Evolutionary conservation across 1,140 invertebrate genomes (phyloP).

Genomic region (Penaeus vannamei): DNA sequence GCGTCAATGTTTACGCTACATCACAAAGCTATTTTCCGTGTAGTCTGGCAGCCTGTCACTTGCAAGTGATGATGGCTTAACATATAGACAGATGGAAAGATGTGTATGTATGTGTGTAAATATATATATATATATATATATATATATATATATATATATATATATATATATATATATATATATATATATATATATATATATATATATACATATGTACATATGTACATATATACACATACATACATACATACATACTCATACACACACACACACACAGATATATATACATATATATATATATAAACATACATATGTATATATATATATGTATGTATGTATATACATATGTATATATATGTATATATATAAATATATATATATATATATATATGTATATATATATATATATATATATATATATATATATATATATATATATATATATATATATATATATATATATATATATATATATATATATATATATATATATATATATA

Average conservation of each 20-base stretch:
- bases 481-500: too few relatives aligned
- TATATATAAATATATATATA: not conserved
- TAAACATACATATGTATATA: not conserved
- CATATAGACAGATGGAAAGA: too few relatives aligned
- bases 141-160: constrained; percentile 22
- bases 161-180: constrained; percentile 22
- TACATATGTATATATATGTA: not conserved
- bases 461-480: too few relatives aligned
- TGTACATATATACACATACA: not conserved
- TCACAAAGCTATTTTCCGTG: not conserved
- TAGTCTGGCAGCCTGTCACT: not conserved
- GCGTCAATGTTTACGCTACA: not conserved
- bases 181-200: not conserved
- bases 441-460: too few relatives aligned
- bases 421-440: too few relatives aligned
- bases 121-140: constrained; percentile 8
- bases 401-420: not conserved
- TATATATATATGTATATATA: not conserved
- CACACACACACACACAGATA: not conserved
- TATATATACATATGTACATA: not conserved
- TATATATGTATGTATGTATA: constrained; percentile 12
- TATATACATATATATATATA: not conserved
- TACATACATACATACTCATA: not conserved
- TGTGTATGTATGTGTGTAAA: not conserved
- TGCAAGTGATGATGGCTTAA: not conserved